Percentiles rank a stretch among this genome's conserved stretches.
Conservation (phyloP, 2,888 invertebrate species). For the Carabus problematicus region DNA sequence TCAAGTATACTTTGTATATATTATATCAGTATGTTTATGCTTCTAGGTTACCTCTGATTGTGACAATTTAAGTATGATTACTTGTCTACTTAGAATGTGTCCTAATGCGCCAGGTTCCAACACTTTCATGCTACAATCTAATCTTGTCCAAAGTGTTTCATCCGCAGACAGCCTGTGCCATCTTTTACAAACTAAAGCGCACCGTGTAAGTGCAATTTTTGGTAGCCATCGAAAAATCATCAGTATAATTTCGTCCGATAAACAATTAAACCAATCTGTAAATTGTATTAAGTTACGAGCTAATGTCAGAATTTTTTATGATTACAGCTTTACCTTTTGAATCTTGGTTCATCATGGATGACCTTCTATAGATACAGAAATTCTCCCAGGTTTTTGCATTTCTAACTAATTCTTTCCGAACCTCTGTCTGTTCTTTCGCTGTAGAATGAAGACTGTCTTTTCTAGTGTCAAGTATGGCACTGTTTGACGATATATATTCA, state of each 20-base stretch:
- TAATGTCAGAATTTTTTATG: not conserved
- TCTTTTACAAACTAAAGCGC: slow-evolving; percentile 77
- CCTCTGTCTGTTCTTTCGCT: slow-evolving; percentile 42
- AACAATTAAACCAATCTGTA: slow-evolving; percentile 71
- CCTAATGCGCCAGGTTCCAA: slow-evolving; percentile 74
- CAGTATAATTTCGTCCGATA: slow-evolving; percentile 89
- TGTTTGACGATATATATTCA: slow-evolving; percentile 47
- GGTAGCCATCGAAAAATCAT: slow-evolving; percentile 84
- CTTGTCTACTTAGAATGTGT: slow-evolving; percentile 77
- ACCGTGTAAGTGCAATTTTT: slow-evolving; percentile 74
- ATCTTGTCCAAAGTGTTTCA: slow-evolving; percentile 84
- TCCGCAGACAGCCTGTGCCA: slow-evolving; percentile 83
- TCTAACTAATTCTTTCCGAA: slow-evolving; percentile 23
- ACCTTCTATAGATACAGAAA: slow-evolving; percentile 38
- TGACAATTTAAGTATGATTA: slow-evolving; percentile 78
- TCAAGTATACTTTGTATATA: slow-evolving; percentile 25
- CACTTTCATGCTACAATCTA: slow-evolving; percentile 79
- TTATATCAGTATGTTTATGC: slow-evolving; percentile 23
- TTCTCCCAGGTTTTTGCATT: slow-evolving; percentile 37
- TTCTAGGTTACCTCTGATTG: slow-evolving; percentile 73
- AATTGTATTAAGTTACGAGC: slow-evolving; percentile 51
- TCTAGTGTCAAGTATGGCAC: slow-evolving; percentile 42
- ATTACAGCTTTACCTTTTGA: slow-evolving; percentile 24
- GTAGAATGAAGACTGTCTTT: slow-evolving; percentile 46
- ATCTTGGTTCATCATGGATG: slow-evolving; percentile 34